Evolutionary conservation across 2,113 vertebrate genomes (phyloP), one percentile per base, ranked within the genome.

Genomic region (Centropus bengalensis): DNA sequence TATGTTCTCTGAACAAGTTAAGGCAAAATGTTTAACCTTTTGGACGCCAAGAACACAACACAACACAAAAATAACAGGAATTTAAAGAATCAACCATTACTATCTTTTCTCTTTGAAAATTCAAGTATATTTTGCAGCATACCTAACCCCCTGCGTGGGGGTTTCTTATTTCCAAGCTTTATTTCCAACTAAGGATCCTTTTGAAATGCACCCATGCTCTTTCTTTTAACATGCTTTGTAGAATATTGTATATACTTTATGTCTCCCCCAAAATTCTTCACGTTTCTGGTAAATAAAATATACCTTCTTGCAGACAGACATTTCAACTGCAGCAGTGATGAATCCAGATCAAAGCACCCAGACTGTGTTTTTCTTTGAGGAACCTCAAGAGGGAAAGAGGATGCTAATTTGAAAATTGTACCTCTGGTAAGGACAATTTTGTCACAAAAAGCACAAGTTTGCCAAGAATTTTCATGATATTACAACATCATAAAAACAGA

Each of bases 331-430:
- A 98, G 94, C 95, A 99, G 96, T 45, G 99, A 99, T 38, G 98
- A 97, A 98, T 99, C 99, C 96, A 99, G 98, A 98, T 99, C 98
- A 98, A 99, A 99, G 97, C 98, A 99, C 91, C 99, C 99, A 32
- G 99, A 99, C 69, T 99, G 99, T 95, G 98, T 98, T 98, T 98
- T 99, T 92, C 99, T 99, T 97, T 99, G 99, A 97, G 99, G 99
- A 98, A 99, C 99, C 99, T 99, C 97, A 95, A 89, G 75, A 96
- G 67, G 94, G 33, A 95, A 96, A 81, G 78, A 77, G 64, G 44
- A 81, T 33, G 96, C 45, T 97, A 69, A 91, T 68, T 74, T 94
- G 81, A 66, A 84, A 93, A 86, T 70, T 30, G 32, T 76, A 68
- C 82, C 23, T 55, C 73, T 76, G 63, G 45, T 14, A 88, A 80